Evolutionary conservation across 53 echinoderm and acorn worm species (phyloP).

Genomic region (Arbacia lixula): DNA sequence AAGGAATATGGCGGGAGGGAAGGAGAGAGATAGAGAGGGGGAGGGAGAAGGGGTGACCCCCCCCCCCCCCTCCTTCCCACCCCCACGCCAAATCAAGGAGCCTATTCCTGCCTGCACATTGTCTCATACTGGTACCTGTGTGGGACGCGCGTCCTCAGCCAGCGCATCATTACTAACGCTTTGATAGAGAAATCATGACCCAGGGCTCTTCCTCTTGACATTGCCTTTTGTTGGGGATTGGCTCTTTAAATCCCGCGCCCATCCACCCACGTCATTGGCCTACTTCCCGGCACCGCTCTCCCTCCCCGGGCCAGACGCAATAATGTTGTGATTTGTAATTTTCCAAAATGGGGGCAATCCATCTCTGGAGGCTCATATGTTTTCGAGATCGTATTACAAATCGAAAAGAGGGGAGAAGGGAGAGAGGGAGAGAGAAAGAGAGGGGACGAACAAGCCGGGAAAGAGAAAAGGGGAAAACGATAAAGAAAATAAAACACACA

Average conservation of each 20-base stretch:
- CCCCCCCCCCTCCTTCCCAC: too few species aligned
- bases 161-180: too few species aligned
- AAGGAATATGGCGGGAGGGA: too few species aligned
- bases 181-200: too few species aligned
- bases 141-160: too few species aligned
- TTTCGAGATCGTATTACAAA: slow-evolving; percentile 33
- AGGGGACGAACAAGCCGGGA: background rate
- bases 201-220: too few species aligned
- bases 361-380: slow-evolving; percentile 50
- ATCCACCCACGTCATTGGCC: slow-evolving; percentile 53
- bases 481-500: background rate
- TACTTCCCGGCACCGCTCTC: slow-evolving; percentile 16
- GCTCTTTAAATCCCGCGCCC: slow-evolving; percentile 5
- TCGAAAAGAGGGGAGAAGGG: background rate
- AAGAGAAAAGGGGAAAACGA: background rate
- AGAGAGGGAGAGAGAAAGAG: background rate
- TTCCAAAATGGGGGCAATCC: slow-evolving; percentile 58
- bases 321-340: slow-evolving; percentile 65
- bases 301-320: slow-evolving; percentile 41
- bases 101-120: too few species aligned
- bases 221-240: background rate
- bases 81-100: too few species aligned
- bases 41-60: too few species aligned
- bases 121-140: too few species aligned
- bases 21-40: too few species aligned